A percentile compares a stretch with the other conserved stretches of the same genome.
These are phyloP conservation scores for Bradypodion pumilum DNA, from an alignment of 2,797 vertebrate genomes.

Conservation along the genomic window DNA sequence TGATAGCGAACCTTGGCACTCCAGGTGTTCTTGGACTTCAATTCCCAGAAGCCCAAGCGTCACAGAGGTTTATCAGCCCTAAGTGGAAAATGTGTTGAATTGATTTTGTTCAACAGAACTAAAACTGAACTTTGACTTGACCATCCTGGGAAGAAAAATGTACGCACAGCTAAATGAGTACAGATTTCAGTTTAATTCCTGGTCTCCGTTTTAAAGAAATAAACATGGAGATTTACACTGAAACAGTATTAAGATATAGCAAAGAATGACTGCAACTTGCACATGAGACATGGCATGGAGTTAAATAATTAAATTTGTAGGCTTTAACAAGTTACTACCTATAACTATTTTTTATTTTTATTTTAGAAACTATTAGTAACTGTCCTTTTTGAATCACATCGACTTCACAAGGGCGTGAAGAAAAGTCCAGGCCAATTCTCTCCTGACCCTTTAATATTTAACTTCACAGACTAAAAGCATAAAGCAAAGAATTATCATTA, in stretches of 20 bases:
- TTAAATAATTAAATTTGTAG: not conserved
- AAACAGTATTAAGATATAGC: conserved; percentile 3
- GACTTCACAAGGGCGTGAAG: not conserved
- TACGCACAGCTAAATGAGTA: not conserved
- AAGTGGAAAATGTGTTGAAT: not conserved
- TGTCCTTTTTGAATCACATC: not conserved
- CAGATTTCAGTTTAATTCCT: not conserved
- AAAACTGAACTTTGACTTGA: not conserved
- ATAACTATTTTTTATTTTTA: not conserved
- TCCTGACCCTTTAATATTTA: conserved; percentile 12
- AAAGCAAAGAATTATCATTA: conserved; percentile 9
- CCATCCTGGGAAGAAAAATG: not conserved
- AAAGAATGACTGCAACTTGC: not conserved
- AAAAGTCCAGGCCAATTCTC: conserved; percentile 13
- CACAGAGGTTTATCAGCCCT: not conserved
- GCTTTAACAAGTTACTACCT: not conserved
- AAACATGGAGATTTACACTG: not conserved
- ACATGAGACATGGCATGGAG: not conserved
- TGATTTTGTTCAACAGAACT: not conserved
- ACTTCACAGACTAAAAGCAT: not conserved
- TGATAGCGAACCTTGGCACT: no score
- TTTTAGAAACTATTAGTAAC: not conserved
- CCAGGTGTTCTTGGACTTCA: no score
- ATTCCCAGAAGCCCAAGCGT: no score
- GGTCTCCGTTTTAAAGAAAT: not conserved